A percentile compares a stretch with the other conserved stretches of the same genome.
phyloP scores from a whole-genome alignment of 2,888 invertebrate genomes.

The Pristionchus exspectatus region DNA sequence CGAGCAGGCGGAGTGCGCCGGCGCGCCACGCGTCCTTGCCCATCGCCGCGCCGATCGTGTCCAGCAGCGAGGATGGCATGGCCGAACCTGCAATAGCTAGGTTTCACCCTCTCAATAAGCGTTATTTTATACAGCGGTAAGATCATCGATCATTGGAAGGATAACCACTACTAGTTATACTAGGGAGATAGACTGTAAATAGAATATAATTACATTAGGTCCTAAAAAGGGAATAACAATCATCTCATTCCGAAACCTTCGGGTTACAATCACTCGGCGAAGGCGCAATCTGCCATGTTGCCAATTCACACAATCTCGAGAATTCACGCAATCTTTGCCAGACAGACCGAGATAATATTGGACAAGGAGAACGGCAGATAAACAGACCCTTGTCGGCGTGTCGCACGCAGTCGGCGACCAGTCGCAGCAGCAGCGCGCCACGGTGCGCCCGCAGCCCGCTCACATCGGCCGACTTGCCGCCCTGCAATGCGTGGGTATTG shows the following conservation, averaged over 20 bases:
- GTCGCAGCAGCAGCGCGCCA: constrained; percentile 31
- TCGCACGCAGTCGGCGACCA: constrained; percentile 48
- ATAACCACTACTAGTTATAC: too few relatives aligned
- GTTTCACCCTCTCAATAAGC: too few relatives aligned
- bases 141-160: too few relatives aligned
- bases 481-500: not conserved
- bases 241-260: not conserved
- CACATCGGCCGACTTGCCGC: not conserved
- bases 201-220: too few relatives aligned
- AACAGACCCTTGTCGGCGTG: constrained; percentile 27
- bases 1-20: constrained; percentile 20
- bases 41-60: constrained; percentile 31
- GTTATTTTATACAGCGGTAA: not conserved
- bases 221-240: too few relatives aligned
- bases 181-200: too few relatives aligned
- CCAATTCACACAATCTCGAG: not conserved
- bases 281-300: not conserved
- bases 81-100: not conserved
- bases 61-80: constrained; percentile 12
- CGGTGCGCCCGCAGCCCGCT: constrained; percentile 17
- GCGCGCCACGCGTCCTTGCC: not conserved
- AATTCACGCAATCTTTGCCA: too few relatives aligned
- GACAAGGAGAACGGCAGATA: not conserved
- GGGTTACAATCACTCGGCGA: not conserved
- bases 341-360: not conserved